phyloP scores from a whole-genome alignment of 2,113 vertebrate genomes.

The Zeus faber region DNA sequence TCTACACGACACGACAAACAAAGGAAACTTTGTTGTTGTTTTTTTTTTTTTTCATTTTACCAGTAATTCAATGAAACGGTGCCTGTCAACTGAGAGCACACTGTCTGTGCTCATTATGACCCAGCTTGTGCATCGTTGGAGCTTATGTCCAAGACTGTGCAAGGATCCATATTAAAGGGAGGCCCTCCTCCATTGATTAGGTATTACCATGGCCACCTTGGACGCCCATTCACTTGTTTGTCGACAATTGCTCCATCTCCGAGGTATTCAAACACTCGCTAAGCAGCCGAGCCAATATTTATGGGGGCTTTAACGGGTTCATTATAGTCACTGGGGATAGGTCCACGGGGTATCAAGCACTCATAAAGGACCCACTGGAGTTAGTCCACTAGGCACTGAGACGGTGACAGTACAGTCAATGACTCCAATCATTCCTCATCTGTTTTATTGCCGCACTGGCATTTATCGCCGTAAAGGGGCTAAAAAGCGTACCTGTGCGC shows the following conservation, averaged over 20 bases:
- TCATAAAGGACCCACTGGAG: conserved; percentile 57
- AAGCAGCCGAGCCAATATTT: conserved; percentile 67
- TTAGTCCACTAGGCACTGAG: conserved; percentile 46
- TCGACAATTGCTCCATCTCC: conserved; percentile 37
- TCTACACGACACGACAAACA: no score
- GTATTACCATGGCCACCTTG: conserved; percentile 53
- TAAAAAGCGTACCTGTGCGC: no score
- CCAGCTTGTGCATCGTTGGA: no score
- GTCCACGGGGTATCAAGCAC: conserved; percentile 34
- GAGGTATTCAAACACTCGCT: conserved; percentile 60
- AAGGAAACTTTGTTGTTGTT: no score
- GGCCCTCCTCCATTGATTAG: conserved; percentile 64
- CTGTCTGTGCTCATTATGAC: no score
- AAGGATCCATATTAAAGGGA: conserved; percentile 38
- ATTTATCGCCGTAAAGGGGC: conserved; percentile 69
- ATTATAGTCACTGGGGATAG: conserved; percentile 62
- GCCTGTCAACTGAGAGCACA: no score
- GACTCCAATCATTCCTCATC: conserved; percentile 69
- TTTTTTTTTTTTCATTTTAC: no score
- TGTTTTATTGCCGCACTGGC: conserved; percentile 61
- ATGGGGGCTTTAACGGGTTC: conserved; percentile 71
- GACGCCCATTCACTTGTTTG: conserved; percentile 61
- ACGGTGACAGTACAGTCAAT: conserved; percentile 66
- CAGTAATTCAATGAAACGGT: no score
- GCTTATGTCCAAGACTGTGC: no score